These are phyloP conservation scores for Shargacucullia verbasci DNA, from an alignment of 2,888 invertebrate species.

Conservation along the genomic window DNA sequence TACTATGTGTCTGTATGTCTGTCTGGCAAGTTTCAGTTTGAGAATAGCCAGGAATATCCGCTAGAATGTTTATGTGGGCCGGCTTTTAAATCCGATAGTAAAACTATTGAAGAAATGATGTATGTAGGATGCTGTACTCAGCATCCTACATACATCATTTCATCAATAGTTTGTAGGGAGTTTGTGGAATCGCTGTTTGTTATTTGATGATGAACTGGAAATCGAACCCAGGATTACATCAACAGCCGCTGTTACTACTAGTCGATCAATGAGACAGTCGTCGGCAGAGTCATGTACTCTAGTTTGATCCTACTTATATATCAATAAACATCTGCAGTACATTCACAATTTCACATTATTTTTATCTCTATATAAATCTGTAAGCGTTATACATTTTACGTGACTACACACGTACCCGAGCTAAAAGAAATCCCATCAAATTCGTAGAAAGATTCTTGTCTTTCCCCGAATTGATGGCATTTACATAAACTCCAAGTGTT, in stretches of 20 bases:
- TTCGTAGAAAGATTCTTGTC: conserved; percentile 9
- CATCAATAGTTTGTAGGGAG: conserved; percentile 56
- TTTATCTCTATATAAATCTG: neutral
- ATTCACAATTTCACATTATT: neutral
- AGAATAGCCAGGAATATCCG: conserved; percentile 56
- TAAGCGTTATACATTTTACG: neutral
- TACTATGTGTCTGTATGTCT: conserved; percentile 50
- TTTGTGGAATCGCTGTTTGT: no score
- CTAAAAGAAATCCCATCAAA: conserved; percentile 11
- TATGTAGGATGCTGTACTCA: conserved; percentile 2
- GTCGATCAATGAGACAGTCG: no score
- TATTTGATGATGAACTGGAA: no score
- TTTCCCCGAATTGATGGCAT: conserved; percentile 12
- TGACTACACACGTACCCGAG: neutral
- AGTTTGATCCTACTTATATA: no score
- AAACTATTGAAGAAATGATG: conserved; percentile 52
- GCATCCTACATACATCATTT: conserved; percentile 25
- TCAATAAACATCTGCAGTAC: no score
- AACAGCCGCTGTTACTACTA: no score
- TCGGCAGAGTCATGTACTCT: no score
- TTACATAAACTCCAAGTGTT: conserved; percentile 20
- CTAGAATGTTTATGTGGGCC: conserved; percentile 39
- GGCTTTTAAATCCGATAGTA: conserved; percentile 53
- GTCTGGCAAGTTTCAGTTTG: conserved; percentile 49
- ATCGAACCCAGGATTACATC: no score